These are phyloP conservation scores for Eudasyphora cyanicolor DNA, from an alignment of 2,888 invertebrate species.

Conservation along the genomic window DNA sequence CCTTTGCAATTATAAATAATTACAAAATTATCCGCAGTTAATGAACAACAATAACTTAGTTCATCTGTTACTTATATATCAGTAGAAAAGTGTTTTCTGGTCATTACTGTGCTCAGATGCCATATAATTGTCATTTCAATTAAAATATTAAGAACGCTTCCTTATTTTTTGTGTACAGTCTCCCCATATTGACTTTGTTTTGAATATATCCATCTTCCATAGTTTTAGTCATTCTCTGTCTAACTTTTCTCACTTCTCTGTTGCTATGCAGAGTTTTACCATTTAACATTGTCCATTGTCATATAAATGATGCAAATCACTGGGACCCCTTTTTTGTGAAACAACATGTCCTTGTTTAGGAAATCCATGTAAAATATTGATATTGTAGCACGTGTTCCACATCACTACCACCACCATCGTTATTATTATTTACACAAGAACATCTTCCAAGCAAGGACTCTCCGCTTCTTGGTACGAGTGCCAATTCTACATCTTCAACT, in stretches of 20 bases:
- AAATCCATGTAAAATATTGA: conserved; percentile 36
- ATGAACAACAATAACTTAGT: too few species aligned
- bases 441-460: background rate
- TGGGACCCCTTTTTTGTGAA: background rate
- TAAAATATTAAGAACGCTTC: background rate
- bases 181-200: background rate
- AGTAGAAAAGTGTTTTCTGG: too few species aligned
- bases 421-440: conserved; percentile 3
- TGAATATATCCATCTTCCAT: background rate
- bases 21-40: too few species aligned
- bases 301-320: background rate
- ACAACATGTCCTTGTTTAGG: conserved; percentile 5
- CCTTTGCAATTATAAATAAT: too few species aligned
- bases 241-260: conserved; percentile 15
- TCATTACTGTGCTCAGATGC: too few species aligned
- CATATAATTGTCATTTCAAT: too few species aligned
- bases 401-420: conserved; percentile 47
- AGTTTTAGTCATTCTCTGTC: background rate
- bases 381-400: conserved; percentile 57
- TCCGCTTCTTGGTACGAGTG: background rate
- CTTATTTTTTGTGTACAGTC: background rate
- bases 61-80: too few species aligned
- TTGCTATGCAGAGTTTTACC: conserved; percentile 44
- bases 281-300: background rate
- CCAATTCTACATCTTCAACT: background rate